Evolutionary conservation across 2,113 vertebrate species (phyloP).

Genomic region (Fregata magnificens): DNA sequence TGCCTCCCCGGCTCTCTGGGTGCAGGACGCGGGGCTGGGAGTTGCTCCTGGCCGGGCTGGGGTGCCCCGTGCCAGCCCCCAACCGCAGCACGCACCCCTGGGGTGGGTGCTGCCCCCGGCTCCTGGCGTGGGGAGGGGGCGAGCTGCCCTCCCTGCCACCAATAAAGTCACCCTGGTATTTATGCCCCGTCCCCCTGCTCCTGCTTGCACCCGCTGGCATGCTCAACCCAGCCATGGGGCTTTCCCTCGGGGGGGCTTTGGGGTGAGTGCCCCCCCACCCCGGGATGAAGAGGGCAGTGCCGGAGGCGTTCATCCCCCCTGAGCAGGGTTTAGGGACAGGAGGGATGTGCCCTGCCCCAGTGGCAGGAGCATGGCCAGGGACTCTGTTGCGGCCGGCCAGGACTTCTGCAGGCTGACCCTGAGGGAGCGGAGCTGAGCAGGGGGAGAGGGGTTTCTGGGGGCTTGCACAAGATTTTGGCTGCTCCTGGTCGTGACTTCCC

Average conservation of each 20-base stretch:
- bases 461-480: not conserved
- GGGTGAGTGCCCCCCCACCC: not conserved
- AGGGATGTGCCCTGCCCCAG: not conserved
- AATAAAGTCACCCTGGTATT: conserved; percentile 50
- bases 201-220: not conserved
- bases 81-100: not conserved
- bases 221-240: not conserved
- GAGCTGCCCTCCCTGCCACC: not conserved
- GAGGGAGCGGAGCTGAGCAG: not conserved
- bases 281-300: not conserved
- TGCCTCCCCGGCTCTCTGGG: not conserved
- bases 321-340: not conserved
- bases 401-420: not conserved
- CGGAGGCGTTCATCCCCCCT: accelerated
- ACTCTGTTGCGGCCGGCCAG: accelerated
- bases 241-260: not conserved
- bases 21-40: not conserved
- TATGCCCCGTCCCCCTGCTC: not conserved
- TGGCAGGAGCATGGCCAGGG: not conserved
- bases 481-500: not conserved
- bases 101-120: not conserved
- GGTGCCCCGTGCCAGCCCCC: not conserved
- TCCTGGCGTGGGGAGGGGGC: not conserved
- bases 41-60: not conserved
- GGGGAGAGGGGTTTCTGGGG: too few species aligned